Percentiles rank a stretch among this genome's conserved stretches.
Conservation (phyloP, 2,888 invertebrate species). For the Leptura quadrifasciata region DNA sequence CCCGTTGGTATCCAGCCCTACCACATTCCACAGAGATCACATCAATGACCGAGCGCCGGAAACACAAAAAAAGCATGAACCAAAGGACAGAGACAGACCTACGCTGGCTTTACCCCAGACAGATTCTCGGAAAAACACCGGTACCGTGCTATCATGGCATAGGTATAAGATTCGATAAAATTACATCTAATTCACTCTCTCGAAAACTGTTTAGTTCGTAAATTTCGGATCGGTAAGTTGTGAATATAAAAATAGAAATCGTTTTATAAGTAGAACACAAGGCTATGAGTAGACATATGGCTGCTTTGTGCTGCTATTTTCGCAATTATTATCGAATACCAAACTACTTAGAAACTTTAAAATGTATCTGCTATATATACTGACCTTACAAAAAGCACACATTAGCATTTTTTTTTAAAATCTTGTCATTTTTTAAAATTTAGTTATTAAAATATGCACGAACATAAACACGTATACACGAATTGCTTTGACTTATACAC, state of each 20-base stretch:
- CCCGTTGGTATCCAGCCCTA: conserved; percentile 68
- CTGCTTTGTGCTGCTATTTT: conserved; percentile 56
- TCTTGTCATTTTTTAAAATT: conserved; percentile 43
- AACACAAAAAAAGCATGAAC: conserved; percentile 66
- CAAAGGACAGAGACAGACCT: conserved; percentile 63
- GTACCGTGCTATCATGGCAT: conserved; percentile 39
- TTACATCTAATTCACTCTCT: neutral
- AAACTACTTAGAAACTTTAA: neutral
- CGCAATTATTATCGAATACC: conserved; percentile 3
- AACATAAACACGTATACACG: conserved; percentile 46
- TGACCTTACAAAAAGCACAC: conserved; percentile 43
- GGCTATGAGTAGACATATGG: conserved; percentile 64
- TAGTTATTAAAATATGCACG: conserved; percentile 36
- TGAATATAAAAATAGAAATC: conserved; percentile 45
- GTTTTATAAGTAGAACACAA: conserved; percentile 57
- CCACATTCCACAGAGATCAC: conserved; percentile 74
- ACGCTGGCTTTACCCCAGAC: conserved; percentile 62
- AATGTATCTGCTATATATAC: conserved; percentile 34
- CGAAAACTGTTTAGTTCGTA: conserved; percentile 31
- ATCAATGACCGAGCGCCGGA: conserved; percentile 74
- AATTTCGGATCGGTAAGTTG: neutral
- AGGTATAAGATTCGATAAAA: conserved; percentile 42
- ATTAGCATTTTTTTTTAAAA: conserved; percentile 39
- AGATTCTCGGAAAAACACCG: conserved; percentile 62
- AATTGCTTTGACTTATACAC: conserved; percentile 47